phyloP scores from a whole-genome alignment of 1,140 invertebrate genomes.

The Andricus grossulariae region DNA sequence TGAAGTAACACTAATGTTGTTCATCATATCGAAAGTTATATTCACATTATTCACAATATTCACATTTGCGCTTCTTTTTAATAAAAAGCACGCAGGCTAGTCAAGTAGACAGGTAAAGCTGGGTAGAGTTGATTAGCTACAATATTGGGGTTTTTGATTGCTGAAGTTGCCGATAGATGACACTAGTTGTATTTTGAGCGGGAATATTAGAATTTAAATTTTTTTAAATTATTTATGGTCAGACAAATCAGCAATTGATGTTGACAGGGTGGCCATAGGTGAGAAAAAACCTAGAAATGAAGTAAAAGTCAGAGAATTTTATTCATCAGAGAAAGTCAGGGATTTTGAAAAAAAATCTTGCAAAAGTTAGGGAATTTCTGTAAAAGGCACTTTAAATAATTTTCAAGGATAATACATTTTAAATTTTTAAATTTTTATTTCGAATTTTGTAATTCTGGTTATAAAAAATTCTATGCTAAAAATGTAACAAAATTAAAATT shows the following conservation, averaged over 20 bases:
- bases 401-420: too few relatives aligned
- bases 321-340: too few relatives aligned
- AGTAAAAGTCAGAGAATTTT: too few relatives aligned
- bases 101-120: slow-evolving; percentile 20
- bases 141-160: slow-evolving; percentile 12
- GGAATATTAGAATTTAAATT: neutral
- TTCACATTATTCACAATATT: slow-evolving; percentile 25
- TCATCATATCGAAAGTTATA: slow-evolving; percentile 19
- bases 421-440: too few relatives aligned
- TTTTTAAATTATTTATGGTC: neutral
- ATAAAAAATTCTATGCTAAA: too few relatives aligned
- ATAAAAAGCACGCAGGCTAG: neutral
- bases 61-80: slow-evolving; percentile 8
- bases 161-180: neutral
- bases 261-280: too few relatives aligned
- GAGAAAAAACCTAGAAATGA: too few relatives aligned
- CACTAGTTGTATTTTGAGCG: neutral
- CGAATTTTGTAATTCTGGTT: too few relatives aligned
- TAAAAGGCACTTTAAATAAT: too few relatives aligned
- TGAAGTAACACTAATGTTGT: neutral
- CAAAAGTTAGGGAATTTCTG: too few relatives aligned
- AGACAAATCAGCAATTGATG: neutral
- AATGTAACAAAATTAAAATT: too few relatives aligned
- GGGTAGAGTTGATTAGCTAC: neutral
- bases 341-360: too few relatives aligned